Evolutionary conservation across 2,888 invertebrate species (phyloP).

Genomic region (Iselma pallidipennis): DNA sequence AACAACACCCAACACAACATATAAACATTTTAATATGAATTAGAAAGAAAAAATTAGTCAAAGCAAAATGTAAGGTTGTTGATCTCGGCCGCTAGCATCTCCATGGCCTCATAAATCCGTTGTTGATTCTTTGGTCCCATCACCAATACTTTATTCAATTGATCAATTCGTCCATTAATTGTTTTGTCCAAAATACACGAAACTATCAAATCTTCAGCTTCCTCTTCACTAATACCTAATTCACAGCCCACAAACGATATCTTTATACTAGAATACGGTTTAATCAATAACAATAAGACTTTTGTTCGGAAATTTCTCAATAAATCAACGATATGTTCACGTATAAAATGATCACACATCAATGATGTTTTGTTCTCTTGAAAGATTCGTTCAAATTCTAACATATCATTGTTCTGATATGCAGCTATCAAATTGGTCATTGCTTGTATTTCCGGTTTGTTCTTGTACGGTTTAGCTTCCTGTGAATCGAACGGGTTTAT

Average conservation of each 20-base stretch:
- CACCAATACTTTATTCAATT: slow-evolving; percentile 89
- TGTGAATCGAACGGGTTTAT: slow-evolving; percentile 99
- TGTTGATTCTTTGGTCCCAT: slow-evolving; percentile 65
- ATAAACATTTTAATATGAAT: background rate
- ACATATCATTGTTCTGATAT: slow-evolving; percentile 97
- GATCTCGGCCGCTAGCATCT: slow-evolving; percentile 82
- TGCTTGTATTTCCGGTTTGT: slow-evolving; percentile 96
- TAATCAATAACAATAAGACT: slow-evolving; percentile 92
- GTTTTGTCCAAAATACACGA: slow-evolving; percentile 95
- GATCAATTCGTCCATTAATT: slow-evolving; percentile 84
- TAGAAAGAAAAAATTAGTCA: slow-evolving; percentile 9
- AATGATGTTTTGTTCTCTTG: slow-evolving; percentile 76
- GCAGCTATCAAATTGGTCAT: slow-evolving; percentile 97
- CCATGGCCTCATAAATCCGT: slow-evolving; percentile 86
- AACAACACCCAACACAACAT: too few relatives aligned
- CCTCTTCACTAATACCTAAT: slow-evolving; percentile 85
- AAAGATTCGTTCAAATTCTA: slow-evolving; percentile 94
- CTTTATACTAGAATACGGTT: slow-evolving; percentile 95
- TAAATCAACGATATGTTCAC: slow-evolving; percentile 95
- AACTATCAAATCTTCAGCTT: slow-evolving; percentile 93
- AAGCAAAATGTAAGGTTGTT: slow-evolving; percentile 23
- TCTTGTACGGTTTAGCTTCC: slow-evolving; percentile 99
- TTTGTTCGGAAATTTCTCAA: slow-evolving; percentile 93
- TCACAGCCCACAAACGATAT: slow-evolving; percentile 95
- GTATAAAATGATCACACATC: slow-evolving; percentile 97